A percentile compares a stretch with the other conserved stretches of the same genome.
Conservation (phyloP, 1,140 invertebrate species). For the Drosophila kikkawai region DNA sequence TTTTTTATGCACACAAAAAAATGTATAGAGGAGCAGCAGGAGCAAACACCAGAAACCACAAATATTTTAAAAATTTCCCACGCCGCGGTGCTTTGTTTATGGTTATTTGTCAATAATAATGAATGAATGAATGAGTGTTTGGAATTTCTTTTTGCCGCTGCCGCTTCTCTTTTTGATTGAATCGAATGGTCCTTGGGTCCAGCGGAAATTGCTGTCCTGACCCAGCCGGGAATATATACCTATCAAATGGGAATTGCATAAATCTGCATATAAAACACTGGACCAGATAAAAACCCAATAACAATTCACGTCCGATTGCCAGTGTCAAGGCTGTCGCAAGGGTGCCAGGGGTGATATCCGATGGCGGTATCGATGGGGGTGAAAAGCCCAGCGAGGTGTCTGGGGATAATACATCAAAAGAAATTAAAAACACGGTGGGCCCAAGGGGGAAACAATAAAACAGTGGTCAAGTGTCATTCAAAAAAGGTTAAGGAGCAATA, state of each 20-base stretch:
- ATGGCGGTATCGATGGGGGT: conserved; percentile 14
- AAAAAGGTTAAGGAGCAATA: conserved; percentile 13
- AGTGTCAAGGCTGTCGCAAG: conserved; percentile 16
- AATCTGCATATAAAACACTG: conserved; percentile 65
- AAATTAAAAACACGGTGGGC: conserved; percentile 73
- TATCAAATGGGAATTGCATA: conserved; percentile 59
- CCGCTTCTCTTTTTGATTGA: conserved; percentile 50
- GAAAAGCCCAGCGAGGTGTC: conserved; percentile 9
- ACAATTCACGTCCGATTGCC: conserved; percentile 31
- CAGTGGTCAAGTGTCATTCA: conserved; percentile 17
- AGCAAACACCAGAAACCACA: neutral
- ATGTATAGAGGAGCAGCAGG: conserved; percentile 3
- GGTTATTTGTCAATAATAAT: conserved; percentile 59
- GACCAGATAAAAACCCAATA: conserved; percentile 42
- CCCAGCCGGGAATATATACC: conserved; percentile 30
- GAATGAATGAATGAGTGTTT: conserved; percentile 27
- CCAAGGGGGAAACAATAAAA: conserved; percentile 9
- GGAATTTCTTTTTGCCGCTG: conserved; percentile 1
- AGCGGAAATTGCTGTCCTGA: conserved; percentile 56
- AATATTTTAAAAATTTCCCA: conserved; percentile 29
- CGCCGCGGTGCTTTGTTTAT: conserved; percentile 33
- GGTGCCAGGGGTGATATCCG: conserved; percentile 1
- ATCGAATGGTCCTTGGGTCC: conserved; percentile 50
- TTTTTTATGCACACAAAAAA: conserved; percentile 12
- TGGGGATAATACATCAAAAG: conserved; percentile 71